Percentiles rank a stretch among this genome's conserved stretches.
Evolutionary conservation across 2,113 vertebrate species (phyloP).

Genomic region (Protobothrops mucrosquamatus): DNA sequence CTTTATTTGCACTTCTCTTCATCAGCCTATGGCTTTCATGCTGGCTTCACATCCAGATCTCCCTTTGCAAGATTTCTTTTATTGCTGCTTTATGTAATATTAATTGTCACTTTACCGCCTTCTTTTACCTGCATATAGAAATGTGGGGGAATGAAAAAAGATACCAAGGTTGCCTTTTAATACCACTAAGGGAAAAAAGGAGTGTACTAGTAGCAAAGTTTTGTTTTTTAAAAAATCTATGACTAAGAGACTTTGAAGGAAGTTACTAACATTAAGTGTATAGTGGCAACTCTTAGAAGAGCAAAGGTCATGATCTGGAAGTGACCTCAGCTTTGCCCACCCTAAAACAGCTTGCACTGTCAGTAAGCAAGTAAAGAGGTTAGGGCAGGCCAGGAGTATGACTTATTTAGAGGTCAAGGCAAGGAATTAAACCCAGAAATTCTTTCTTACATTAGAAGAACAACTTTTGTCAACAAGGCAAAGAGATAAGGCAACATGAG

Average conservation of each 20-base stretch:
- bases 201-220: neutral
- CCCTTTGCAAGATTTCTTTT: neutral
- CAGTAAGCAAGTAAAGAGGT: neutral
- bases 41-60: neutral
- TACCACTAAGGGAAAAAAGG: too few species aligned
- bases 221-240: neutral
- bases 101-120: neutral
- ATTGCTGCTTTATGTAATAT: neutral
- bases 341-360: neutral
- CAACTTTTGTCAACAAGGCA: neutral
- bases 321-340: neutral
- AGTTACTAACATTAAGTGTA: constrained; percentile 1
- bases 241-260: constrained; percentile 16
- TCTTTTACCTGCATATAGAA: neutral
- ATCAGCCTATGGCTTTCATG: neutral
- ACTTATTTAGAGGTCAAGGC: neutral
- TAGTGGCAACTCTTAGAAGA: neutral
- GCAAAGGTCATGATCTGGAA: neutral
- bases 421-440: neutral
- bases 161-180: neutral
- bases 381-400: neutral
- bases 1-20: neutral
- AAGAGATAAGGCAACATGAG: neutral
- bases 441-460: neutral
- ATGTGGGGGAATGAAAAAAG: too few species aligned